Evolutionary conservation across 2,113 vertebrate genomes (phyloP).

Genomic region (Osmerus eperlanus): DNA sequence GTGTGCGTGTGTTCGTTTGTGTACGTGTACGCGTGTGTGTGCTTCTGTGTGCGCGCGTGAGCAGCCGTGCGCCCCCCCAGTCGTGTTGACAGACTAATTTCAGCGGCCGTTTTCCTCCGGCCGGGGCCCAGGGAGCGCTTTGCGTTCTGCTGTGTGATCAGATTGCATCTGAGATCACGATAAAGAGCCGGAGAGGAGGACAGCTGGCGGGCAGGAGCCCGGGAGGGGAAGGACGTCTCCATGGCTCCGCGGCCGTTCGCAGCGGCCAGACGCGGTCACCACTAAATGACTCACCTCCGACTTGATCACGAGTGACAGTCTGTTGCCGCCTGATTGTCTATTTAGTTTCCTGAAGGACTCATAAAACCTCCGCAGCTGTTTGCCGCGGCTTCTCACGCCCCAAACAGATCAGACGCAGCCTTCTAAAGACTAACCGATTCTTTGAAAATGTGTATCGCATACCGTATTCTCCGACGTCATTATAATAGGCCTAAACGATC

Average conservation of each 20-base stretch:
- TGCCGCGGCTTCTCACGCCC: too few relatives aligned
- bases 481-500: not conserved
- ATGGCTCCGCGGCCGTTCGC: not conserved
- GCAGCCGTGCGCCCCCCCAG: too few relatives aligned
- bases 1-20: too few relatives aligned
- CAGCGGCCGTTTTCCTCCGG: too few relatives aligned
- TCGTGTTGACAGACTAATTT: too few relatives aligned
- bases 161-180: not conserved
- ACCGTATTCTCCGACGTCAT: too few relatives aligned
- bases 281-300: not conserved
- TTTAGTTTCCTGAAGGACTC: slow-evolving; percentile 9
- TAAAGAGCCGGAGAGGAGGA: not conserved
- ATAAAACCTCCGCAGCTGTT: not conserved
- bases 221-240: not conserved
- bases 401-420: too few relatives aligned
- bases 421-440: too few relatives aligned
- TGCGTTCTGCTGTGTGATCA: not conserved
- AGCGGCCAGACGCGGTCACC: not conserved
- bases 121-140: not conserved
- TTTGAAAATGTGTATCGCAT: too few relatives aligned
- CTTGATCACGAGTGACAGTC: slow-evolving; percentile 5
- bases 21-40: too few relatives aligned
- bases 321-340: not conserved
- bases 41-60: too few relatives aligned
- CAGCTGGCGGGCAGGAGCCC: not conserved